These are phyloP conservation scores for Aethes cnicana DNA, from an alignment of 2,888 invertebrate genomes.

Conservation along the genomic window DNA sequence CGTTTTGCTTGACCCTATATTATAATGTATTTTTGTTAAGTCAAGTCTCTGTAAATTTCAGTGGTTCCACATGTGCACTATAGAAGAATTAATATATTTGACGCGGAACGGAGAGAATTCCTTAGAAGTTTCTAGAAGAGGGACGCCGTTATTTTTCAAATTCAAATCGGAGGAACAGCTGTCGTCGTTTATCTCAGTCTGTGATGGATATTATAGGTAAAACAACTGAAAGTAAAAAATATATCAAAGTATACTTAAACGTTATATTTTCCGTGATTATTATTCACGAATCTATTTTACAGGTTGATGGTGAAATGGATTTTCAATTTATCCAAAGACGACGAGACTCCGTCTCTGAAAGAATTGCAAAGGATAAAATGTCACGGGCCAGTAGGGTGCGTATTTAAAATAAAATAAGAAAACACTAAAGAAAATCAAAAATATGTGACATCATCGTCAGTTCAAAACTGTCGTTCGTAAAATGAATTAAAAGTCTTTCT, in stretches of 20 bases:
- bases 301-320: constrained; percentile 94
- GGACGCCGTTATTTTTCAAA: constrained; percentile 89
- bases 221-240: background rate
- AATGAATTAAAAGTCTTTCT: too few relatives aligned
- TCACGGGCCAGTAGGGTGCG: constrained; percentile 94
- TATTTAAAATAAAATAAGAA: constrained; percentile 1
- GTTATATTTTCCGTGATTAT: too few relatives aligned
- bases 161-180: constrained; percentile 85
- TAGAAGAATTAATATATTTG: constrained; percentile 92
- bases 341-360: constrained; percentile 89
- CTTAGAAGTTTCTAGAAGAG: constrained; percentile 89
- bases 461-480: too few relatives aligned
- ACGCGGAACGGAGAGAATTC: constrained; percentile 88
- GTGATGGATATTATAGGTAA: constrained; percentile 93
- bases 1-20: too few relatives aligned
- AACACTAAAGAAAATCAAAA: too few relatives aligned
- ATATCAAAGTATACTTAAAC: too few relatives aligned
- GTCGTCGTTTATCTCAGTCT: constrained; percentile 89
- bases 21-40: background rate
- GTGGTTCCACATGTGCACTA: constrained; percentile 89
- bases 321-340: constrained; percentile 92
- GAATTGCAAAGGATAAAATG: constrained; percentile 88
- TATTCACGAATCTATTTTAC: too few relatives aligned
- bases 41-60: constrained; percentile 50
- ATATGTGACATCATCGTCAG: too few relatives aligned